Percentiles rank a stretch among this genome's conserved stretches.
These are phyloP conservation scores for Ornithoptera priamus DNA, from an alignment of 2,888 invertebrate species.

Conservation along the genomic window DNA sequence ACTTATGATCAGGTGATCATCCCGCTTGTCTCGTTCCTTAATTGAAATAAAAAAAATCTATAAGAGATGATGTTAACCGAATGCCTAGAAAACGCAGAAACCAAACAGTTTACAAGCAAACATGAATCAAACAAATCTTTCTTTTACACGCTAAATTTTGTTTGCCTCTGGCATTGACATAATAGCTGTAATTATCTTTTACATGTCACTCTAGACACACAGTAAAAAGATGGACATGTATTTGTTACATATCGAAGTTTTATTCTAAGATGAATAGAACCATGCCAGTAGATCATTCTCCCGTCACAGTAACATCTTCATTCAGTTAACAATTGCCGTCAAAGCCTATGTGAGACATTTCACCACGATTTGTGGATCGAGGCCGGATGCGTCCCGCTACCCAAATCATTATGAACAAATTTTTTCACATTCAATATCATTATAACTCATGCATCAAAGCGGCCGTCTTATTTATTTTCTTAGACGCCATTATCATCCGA, in stretches of 20 bases:
- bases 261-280: background rate
- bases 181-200: no score
- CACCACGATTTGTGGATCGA: constrained; percentile 32
- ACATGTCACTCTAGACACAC: no score
- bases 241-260: background rate
- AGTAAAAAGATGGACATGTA: background rate
- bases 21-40: no score
- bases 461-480: constrained; percentile 64
- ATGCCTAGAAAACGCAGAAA: no score
- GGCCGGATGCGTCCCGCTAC: constrained; percentile 59
- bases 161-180: no score
- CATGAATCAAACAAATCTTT: no score
- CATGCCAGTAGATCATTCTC: constrained; percentile 3
- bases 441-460: constrained; percentile 60
- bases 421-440: constrained; percentile 55
- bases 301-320: constrained; percentile 18
- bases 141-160: no score
- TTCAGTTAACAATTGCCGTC: constrained; percentile 25
- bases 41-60: no score
- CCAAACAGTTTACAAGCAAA: no score
- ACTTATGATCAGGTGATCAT: no score
- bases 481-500: constrained; percentile 62
- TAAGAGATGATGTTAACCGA: no score
- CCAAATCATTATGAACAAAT: constrained; percentile 30
- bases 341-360: constrained; percentile 16